Evolutionary conservation across 2,888 invertebrate species (phyloP).

Genomic region (Ommatoiulus sabulosus): DNA sequence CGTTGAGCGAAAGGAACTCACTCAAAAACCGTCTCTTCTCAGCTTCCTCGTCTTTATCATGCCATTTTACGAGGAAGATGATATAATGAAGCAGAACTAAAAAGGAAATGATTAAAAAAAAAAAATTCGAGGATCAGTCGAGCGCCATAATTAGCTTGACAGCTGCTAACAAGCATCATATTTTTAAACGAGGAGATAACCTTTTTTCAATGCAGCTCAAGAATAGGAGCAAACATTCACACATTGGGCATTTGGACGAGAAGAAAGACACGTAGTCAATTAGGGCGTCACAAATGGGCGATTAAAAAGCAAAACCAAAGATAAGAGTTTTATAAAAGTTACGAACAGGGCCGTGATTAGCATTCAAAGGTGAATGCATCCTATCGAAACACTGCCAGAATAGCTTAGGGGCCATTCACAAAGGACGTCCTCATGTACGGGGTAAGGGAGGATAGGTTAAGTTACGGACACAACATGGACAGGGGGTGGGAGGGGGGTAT

Average conservation of each 20-base stretch:
- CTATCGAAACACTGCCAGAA: background rate
- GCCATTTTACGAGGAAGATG: background rate
- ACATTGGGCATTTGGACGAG: background rate
- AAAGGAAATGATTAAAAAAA: constrained; percentile 40
- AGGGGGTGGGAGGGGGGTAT: too few relatives aligned
- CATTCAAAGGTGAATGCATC: background rate
- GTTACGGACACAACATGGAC: too few relatives aligned
- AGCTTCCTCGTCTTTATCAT: constrained; percentile 21
- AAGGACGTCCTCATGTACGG: too few relatives aligned
- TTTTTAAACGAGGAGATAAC: constrained; percentile 22
- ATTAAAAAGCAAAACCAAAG: background rate
- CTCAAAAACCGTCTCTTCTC: background rate
- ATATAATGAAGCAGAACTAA: constrained; percentile 32
- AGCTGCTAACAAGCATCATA: constrained; percentile 27
- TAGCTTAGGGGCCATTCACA: too few relatives aligned
- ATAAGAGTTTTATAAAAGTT: background rate
- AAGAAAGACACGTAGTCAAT: background rate
- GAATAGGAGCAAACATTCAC: background rate
- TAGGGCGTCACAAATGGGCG: background rate
- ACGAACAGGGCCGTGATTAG: background rate
- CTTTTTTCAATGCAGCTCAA: background rate
- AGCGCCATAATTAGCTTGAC: constrained; percentile 30
- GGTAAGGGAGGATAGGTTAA: too few relatives aligned
- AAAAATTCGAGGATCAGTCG: background rate
- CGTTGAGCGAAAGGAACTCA: background rate